A percentile compares a stretch with the other conserved stretches of the same genome.
phyloP scores from a whole-genome alignment of 2,888 invertebrate species.

The Agrilus mali region DNA sequence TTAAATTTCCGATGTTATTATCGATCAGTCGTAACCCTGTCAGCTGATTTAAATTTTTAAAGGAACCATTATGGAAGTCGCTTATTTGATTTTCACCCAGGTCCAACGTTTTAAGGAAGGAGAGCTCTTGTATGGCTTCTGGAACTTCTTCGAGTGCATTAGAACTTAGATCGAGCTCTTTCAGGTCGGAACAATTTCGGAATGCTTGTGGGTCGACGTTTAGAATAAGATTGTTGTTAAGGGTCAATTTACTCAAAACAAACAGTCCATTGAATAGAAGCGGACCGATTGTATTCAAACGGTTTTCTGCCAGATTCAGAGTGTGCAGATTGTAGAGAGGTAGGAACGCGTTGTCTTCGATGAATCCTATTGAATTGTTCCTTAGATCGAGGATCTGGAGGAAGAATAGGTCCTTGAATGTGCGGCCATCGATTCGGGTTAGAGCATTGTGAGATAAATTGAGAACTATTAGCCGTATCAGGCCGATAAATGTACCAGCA shows the following conservation, averaged over 20 bases:
- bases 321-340: conserved; percentile 83
- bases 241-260: conserved; percentile 69
- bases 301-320: conserved; percentile 77
- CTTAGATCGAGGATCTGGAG: conserved; percentile 74
- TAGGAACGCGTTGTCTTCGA: conserved; percentile 77
- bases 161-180: conserved; percentile 79
- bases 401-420: conserved; percentile 77
- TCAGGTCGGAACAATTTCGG: conserved; percentile 76
- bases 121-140: conserved; percentile 66
- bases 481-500: conserved; percentile 71
- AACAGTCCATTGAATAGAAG: conserved; percentile 73
- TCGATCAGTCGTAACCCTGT: conserved; percentile 80
- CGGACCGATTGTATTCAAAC: conserved; percentile 67
- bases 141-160: conserved; percentile 75
- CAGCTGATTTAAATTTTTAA: conserved; percentile 74
- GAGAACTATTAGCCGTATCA: conserved; percentile 72
- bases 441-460: conserved; percentile 79
- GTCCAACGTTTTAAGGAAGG: conserved; percentile 77
- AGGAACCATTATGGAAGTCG: conserved; percentile 70
- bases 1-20: conserved; percentile 77
- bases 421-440: conserved; percentile 68
- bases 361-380: conserved; percentile 79
- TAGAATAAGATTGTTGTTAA: conserved; percentile 75
- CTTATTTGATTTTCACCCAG: conserved; percentile 86
- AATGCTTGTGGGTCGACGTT: conserved; percentile 70